Base-by-base conservation (phyloP, 2,888 invertebrate genomes). In the Calliopum simillimum region DNA sequence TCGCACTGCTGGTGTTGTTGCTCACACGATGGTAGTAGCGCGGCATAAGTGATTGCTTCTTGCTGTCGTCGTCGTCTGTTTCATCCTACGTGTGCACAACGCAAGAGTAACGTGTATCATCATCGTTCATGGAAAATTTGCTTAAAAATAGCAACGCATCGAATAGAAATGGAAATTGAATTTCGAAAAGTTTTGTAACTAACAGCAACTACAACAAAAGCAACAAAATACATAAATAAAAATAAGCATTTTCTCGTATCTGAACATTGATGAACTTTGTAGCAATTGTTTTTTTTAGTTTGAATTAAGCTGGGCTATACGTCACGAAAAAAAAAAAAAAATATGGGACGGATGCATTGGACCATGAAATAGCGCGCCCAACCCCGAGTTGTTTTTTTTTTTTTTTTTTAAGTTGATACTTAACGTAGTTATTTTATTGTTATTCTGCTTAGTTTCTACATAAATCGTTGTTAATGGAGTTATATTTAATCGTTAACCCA, bases 271-370 rank as follows among this genome's bases (percentile, higher is more conserved):
- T 53, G 23, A 53, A 53, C 53, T 53, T 53, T 23, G 53, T 11
- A 23, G 11, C 23, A 16, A 8, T 33, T 33, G 5, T 4, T 1
- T 33, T 33, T 33, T 33, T 55, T 14, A 25, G 23, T 23, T 44
- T 56, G 44, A 41, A 56, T 66, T 43, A 25, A 14, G 44, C 23
- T 59, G 47, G 47, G 66, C 56, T 66, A 55, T 56, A 56, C 55
- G 46, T 62, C 61, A 46, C 49, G 47, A 49, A 51, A 68, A 51
- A 51, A 51, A 68, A 51, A 51, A 51, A 51, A 51, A 21, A 62
- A 62, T 68, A 68, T 68, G 58, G 68, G 51, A 71, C 71, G 64
- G 33, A 63, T 58, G 71, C 71, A 71, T 58, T 71, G 59, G 33
- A 68, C 58, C 59, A 51, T 67, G 67, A 71, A 62, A 67, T 66